These are phyloP conservation scores for Podocnemis expansa DNA, from an alignment of 2,113 vertebrate species.

Conservation along the genomic window DNA sequence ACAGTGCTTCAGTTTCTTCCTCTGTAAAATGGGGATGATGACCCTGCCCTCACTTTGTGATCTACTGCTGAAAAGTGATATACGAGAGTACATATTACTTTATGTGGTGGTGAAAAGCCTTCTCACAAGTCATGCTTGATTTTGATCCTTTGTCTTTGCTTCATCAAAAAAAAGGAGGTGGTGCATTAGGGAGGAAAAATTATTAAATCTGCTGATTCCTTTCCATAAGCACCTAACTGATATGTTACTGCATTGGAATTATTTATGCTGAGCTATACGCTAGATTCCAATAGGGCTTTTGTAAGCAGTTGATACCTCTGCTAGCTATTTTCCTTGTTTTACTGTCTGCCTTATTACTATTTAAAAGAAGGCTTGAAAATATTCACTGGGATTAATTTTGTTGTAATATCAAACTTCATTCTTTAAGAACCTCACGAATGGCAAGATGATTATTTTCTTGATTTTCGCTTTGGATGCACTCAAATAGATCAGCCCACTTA, in stretches of 20 bases:
- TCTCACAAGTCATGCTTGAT: background rate
- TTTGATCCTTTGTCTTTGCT: background rate
- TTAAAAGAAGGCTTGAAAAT: constrained; percentile 39
- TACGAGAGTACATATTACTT: background rate
- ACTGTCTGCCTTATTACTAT: constrained; percentile 4
- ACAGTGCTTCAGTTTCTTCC: background rate
- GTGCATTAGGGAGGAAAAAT: constrained; percentile 36
- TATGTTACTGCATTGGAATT: background rate
- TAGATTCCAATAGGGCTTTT: background rate
- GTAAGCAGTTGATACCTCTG: background rate
- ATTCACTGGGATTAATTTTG: background rate
- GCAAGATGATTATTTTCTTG: constrained; percentile 20
- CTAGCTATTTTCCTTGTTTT: background rate
- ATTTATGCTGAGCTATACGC: background rate
- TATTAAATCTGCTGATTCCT: constrained; percentile 22
- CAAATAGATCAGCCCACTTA: constrained; percentile 67
- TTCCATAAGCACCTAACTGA: background rate
- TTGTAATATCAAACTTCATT: constrained; percentile 20
- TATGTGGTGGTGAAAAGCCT: background rate
- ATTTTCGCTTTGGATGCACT: constrained; percentile 17
- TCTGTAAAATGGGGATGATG: background rate
- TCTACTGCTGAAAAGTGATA: background rate
- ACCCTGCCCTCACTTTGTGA: background rate
- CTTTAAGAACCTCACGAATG: constrained; percentile 13
- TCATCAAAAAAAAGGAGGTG: background rate